Evolutionary conservation across 37 sponge, comb jelly and placozoan species (phyloP), one percentile per base, ranked within the genome.

Genomic region (Bolinopsis microptera): DNA sequence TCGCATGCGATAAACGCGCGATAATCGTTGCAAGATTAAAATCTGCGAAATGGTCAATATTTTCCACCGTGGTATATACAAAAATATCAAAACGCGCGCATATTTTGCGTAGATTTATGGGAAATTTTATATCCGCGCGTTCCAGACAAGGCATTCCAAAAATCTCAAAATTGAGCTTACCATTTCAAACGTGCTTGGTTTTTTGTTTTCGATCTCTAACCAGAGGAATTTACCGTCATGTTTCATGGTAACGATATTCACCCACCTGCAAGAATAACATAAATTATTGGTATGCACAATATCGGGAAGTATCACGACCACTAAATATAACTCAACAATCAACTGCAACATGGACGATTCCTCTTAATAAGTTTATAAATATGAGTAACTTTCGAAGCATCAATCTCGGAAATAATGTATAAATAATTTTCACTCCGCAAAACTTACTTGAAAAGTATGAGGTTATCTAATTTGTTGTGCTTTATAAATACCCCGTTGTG

Each of bases 151-250:
- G 61, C 61, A 18, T 48, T 48, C 61, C 5, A 13, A 48, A 48
- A 48, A 18, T 48, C 61, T 13, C 61, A 5, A n/a, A n/a, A n/a
- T n/a, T n/a, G n/a, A n/a, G n/a, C 31, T 21, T 72, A 72, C 75
- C 75, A 72, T 72, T 28, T 72, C 75, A 72, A 72, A 72, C 22
- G 75, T 72, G 75, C 75, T 72, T 8, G 75, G 75, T 30, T 28
- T n/a, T 72, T 72, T 72, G 5, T 28, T 28, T 28, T 30, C 75
- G 26, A 72, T 28, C 75, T 72, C 75, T 3, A 72, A n/a, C 75
- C 75, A 72, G 31, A 72, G 75, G 26, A 72, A 72, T n/a, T 72
- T 72, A n/a, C 18, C 5, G 5, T 72, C 75, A 28, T 72, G 26
- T 21, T 28, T n/a, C 75, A 72, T 72, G 3, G 75, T 72, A 8